These are phyloP conservation scores for Syritta pipiens DNA, from an alignment of 2,888 invertebrate genomes.

Conservation along the genomic window DNA sequence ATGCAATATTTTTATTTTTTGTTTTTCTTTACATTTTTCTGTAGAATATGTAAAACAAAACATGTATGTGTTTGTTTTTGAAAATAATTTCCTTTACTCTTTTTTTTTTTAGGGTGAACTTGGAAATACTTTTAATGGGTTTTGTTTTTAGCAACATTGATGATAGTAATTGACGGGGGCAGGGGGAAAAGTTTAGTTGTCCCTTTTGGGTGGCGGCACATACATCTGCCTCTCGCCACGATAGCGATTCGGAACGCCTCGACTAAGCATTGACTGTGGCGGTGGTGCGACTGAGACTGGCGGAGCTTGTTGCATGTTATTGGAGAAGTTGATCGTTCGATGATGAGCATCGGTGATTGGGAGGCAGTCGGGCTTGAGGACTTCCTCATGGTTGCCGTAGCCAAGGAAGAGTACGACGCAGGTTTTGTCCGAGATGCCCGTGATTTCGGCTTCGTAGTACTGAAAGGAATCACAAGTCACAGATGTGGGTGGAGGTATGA, in stretches of 20 bases:
- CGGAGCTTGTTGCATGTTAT: slow-evolving; percentile 70
- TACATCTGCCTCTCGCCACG: slow-evolving; percentile 79
- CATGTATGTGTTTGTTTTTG: slow-evolving; percentile 12
- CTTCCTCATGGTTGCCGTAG: slow-evolving; percentile 94
- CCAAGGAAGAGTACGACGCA: slow-evolving; percentile 92
- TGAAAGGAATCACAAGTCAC: slow-evolving; percentile 76
- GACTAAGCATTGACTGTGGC: slow-evolving; percentile 62
- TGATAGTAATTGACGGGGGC: slow-evolving; percentile 2
- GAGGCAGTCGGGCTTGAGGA: slow-evolving; percentile 89
- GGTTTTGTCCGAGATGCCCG: slow-evolving; percentile 89
- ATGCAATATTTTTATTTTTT: slow-evolving; percentile 24
- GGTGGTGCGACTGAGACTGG: slow-evolving; percentile 57
- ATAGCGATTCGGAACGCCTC: slow-evolving; percentile 73
- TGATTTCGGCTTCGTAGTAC: slow-evolving; percentile 91
- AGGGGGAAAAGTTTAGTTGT: slow-evolving; percentile 70
- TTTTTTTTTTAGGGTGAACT: neutral
- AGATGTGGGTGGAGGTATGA: neutral
- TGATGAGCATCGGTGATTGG: slow-evolving; percentile 81
- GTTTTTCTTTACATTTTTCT: neutral
- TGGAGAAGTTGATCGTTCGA: slow-evolving; percentile 72
- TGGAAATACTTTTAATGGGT: slow-evolving; percentile 29
- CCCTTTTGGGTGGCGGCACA: slow-evolving; percentile 79
- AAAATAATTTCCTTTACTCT: neutral
- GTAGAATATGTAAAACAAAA: slow-evolving; percentile 20
- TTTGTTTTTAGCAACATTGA: slow-evolving; percentile 17